A percentile compares a stretch with the other conserved stretches of the same genome.
These are phyloP conservation scores for Heterodera schachtii DNA, from an alignment of 1,140 invertebrate genomes.

Conservation along the genomic window DNA sequence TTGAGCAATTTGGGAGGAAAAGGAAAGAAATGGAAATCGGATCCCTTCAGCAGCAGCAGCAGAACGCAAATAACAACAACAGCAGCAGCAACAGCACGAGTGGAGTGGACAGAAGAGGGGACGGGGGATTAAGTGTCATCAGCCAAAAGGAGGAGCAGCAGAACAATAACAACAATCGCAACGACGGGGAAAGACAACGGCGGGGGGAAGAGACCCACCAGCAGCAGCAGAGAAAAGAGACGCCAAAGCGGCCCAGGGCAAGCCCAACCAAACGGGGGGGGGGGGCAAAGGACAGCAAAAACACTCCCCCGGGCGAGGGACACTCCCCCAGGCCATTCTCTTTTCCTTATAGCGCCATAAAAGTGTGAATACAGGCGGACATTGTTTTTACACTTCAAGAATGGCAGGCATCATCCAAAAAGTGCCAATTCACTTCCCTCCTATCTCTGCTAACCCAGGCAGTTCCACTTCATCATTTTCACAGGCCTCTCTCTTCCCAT, in stretches of 20 bases:
- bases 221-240: background rate
- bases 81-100: too few species aligned
- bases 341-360: constrained; percentile 1
- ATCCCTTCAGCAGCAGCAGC: background rate
- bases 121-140: constrained; percentile 15
- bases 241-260: constrained; percentile 22
- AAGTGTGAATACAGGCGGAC: background rate
- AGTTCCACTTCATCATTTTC: constrained; percentile 9
- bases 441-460: background rate
- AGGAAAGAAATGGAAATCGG: background rate
- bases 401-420: constrained; percentile 1
- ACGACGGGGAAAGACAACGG: background rate
- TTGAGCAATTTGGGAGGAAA: constrained; percentile 7
- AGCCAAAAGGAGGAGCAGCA: background rate
- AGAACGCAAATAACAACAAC: constrained; percentile 5
- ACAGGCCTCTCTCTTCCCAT: constrained; percentile 27
- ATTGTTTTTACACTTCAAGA: background rate
- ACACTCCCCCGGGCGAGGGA: background rate
- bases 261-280: background rate
- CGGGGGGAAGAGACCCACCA: background rate
- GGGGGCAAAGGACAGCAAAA: background rate
- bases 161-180: constrained; percentile 9
- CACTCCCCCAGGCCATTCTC: background rate
- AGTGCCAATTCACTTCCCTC: background rate
- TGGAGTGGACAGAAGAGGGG: background rate